Conservation (phyloP, 1,140 invertebrate species). For the Halesus radiatus region DNA sequence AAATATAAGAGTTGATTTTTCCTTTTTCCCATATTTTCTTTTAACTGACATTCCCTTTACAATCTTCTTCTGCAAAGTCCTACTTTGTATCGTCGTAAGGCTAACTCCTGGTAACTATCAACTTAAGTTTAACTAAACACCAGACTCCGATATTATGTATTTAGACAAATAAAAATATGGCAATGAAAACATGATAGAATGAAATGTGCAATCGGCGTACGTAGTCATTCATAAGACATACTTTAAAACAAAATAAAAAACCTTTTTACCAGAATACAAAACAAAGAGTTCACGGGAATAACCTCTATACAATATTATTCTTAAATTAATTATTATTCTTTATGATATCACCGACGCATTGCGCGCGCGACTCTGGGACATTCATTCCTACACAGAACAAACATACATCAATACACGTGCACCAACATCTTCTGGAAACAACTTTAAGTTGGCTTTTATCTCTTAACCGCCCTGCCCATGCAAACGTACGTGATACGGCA, state of each 20-base stretch:
- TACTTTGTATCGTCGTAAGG: too few relatives aligned
- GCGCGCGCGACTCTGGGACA: neutral
- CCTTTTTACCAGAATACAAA: constrained; percentile 29
- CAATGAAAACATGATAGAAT: constrained; percentile 14
- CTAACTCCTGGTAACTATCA: constrained; percentile 23
- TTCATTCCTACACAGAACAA: constrained; percentile 17
- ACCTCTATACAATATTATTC: neutral
- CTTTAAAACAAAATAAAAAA: constrained; percentile 26
- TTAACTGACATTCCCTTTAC: too few relatives aligned
- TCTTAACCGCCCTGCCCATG: too few relatives aligned
- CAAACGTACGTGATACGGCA: too few relatives aligned
- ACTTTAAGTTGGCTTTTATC: neutral
- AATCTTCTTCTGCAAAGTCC: too few relatives aligned
- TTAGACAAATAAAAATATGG: constrained; percentile 8
- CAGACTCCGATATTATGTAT: constrained; percentile 10
- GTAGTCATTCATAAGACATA: neutral
- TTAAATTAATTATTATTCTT: constrained; percentile 15
- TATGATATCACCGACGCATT: constrained; percentile 20
- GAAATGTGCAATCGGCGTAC: constrained; percentile 2
- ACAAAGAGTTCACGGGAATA: constrained; percentile 13
- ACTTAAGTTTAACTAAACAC: constrained; percentile 22
- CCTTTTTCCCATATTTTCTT: too few relatives aligned
- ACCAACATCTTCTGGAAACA: neutral
- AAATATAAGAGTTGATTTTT: too few relatives aligned
- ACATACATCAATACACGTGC: too few relatives aligned